phyloP scores from a whole-genome alignment of 2,797 vertebrate species.

The Bovichtus diacanthus region DNA sequence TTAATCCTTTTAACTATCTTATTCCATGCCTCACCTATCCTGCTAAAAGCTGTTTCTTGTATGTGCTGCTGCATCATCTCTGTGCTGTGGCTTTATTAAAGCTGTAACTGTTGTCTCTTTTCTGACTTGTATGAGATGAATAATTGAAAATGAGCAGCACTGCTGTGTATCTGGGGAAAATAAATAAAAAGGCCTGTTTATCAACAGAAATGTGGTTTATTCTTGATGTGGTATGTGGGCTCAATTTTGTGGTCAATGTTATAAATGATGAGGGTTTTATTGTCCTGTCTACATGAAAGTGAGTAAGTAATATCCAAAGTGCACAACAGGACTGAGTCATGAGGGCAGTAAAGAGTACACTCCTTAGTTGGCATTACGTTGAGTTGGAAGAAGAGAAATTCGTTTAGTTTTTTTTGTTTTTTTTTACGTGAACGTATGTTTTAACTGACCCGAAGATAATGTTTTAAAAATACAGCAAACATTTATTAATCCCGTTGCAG shows the following conservation, averaged over 20 bases:
- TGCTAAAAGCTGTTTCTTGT: constrained; percentile 42
- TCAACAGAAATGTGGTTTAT: not conserved
- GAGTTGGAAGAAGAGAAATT: not conserved
- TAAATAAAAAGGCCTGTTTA: constrained; percentile 50
- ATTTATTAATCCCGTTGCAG: fast-evolving
- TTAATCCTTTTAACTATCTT: constrained; percentile 37
- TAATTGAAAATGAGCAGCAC: constrained; percentile 11
- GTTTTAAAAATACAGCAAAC: no score
- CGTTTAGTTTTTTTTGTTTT: not conserved
- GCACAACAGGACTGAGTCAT: constrained; percentile 1
- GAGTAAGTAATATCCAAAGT: not conserved
- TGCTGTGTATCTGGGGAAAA: constrained; percentile 37
- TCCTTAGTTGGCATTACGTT: not conserved
- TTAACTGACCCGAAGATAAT: not conserved
- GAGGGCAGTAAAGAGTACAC: not conserved
- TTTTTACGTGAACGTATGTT: no score
- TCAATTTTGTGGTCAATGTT: not conserved
- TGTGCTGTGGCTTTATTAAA: constrained; percentile 53
- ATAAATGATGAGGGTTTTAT: not conserved
- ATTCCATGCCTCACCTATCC: constrained; percentile 16
- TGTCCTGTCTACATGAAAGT: not conserved
- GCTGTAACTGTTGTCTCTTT: constrained; percentile 33
- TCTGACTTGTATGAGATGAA: constrained; percentile 38
- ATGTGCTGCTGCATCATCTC: constrained; percentile 25
- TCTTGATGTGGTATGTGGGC: not conserved